phyloP scores from a whole-genome alignment of 2,888 invertebrate genomes.

The Desoria tigrina region DNA sequence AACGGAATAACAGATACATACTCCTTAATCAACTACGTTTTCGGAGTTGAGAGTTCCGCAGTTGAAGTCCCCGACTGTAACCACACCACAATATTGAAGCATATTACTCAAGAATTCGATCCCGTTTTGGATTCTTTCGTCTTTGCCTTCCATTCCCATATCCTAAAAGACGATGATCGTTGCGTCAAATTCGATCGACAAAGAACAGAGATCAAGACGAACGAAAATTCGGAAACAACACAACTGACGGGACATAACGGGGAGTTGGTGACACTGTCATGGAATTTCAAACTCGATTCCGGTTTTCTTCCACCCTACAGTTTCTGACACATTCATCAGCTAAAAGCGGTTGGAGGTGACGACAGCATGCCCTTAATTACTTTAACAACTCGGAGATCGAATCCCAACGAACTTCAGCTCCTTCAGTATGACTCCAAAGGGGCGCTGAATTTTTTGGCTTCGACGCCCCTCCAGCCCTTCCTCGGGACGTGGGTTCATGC shows the following conservation, averaged over 20 bases:
- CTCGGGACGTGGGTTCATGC: slow-evolving; percentile 43
- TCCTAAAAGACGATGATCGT: slow-evolving; percentile 44
- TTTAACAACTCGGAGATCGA: slow-evolving; percentile 35
- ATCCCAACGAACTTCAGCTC: slow-evolving; percentile 23
- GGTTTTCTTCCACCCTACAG: slow-evolving; percentile 41
- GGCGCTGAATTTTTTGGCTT: slow-evolving; percentile 5
- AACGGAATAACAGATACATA: slow-evolving; percentile 37
- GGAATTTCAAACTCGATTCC: slow-evolving; percentile 45
- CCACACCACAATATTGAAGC: slow-evolving; percentile 33
- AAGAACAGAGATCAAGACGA: slow-evolving; percentile 43
- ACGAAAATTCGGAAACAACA: slow-evolving; percentile 28
- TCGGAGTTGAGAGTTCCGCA: slow-evolving; percentile 33
- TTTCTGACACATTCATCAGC: slow-evolving; percentile 47
- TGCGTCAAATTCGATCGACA: slow-evolving; percentile 47
- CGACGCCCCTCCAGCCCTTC: slow-evolving; percentile 18
- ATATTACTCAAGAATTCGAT: slow-evolving; percentile 39
- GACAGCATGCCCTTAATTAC: slow-evolving; percentile 44
- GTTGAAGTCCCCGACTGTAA: slow-evolving; percentile 45
- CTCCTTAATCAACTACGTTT: slow-evolving; percentile 32
- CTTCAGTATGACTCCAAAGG: slow-evolving; percentile 26
- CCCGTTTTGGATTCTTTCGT: slow-evolving; percentile 35
- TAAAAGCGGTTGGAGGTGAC: slow-evolving; percentile 45
- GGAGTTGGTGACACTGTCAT: slow-evolving; percentile 36
- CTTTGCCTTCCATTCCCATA: slow-evolving; percentile 48
- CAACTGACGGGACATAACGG: slow-evolving; percentile 14